Base-by-base conservation (phyloP, 1,140 invertebrate genomes). In the Drosophila ohnishii region DNA sequence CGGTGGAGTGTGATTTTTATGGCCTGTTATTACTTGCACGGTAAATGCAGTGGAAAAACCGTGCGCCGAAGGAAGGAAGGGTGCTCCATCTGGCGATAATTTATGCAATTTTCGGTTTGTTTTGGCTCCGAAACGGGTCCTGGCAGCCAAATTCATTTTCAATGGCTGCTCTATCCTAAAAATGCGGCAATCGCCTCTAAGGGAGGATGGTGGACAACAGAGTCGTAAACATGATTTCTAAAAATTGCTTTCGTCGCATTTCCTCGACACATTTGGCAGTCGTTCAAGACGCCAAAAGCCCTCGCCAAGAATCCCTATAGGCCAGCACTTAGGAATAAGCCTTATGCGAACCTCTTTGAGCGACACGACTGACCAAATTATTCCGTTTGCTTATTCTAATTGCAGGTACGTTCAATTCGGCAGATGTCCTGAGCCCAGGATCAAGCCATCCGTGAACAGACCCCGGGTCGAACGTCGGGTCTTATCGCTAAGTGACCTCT, bases 21-120 rank as follows among this genome's bases (percentile, higher is more conserved):
- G 65, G 70, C 48, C 70, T 81, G 66, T 72, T 80, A 85, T 80
- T 80, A 72, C 78, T 69, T 76, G 66, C 63, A 65, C 51, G 65
- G 65, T 59, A 82, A 87, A 82, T 87, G 83, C 83, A 87, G 50
- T 87, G 79, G 75, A 87, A 84, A 79, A 81, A 48, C 35, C 53
- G 16, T 22, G 8, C 55, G 11, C 51, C 35, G 34, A n/a, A 5
- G 51, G 51, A 37, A 10, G 51, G 51, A 37, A 55, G 53, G n/a
- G 53, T 28, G 35, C 66, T 30, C 50, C 30, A 13, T 10, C 73
- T 71, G 72, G 58, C 45, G 59, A 67, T 73, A 79, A 83, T 83
- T 83, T 87, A 82, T 86, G 79, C 71, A 67, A 69, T 82, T 87
- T 63, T 78, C 64, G 62, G 74, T 86, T 81, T 83, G 48, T 66